Conservation (phyloP, 64 coral and sea anemone genomes). For the Dendronephthya gigantea region DNA sequence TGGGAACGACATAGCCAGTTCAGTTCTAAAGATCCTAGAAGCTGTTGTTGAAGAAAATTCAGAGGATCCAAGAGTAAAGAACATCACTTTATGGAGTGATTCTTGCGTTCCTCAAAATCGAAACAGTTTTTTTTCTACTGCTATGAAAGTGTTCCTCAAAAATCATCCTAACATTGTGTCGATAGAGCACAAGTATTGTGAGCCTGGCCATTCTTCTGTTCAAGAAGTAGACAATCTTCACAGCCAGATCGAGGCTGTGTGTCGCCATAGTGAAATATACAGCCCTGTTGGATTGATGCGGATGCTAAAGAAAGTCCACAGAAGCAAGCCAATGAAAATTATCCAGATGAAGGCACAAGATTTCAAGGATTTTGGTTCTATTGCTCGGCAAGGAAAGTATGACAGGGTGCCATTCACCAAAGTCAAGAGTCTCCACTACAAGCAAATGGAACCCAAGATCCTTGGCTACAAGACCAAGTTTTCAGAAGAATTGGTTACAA, state of each 20-base stretch:
- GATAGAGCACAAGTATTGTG: conserved; percentile 10
- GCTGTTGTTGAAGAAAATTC: conserved; percentile 6
- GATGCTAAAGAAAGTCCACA: conserved; percentile 1
- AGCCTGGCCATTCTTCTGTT: neutral
- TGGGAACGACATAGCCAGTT: conserved; percentile 7
- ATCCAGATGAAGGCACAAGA: no score
- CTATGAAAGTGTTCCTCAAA: conserved; percentile 3
- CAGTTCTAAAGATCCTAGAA: neutral
- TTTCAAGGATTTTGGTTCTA: no score
- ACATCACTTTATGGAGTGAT: conserved; percentile 12
- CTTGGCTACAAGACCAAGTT: no score
- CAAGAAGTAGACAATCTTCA: conserved; percentile 11
- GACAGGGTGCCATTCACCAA: no score
- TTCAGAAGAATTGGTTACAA: no score
- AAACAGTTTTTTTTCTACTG: conserved; percentile 10
- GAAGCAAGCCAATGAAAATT: no score
- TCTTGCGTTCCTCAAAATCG: conserved; percentile 13
- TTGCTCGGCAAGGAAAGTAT: no score
- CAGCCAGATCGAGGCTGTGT: conserved; percentile 11
- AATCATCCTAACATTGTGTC: neutral
- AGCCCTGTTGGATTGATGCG: conserved; percentile 15
- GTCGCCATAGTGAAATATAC: conserved; percentile 13
- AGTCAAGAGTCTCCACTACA: no score
- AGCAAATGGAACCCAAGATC: no score
- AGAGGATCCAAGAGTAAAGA: neutral